Conservation (phyloP, 2,797 vertebrate species). For the Paguma larvata region DNA sequence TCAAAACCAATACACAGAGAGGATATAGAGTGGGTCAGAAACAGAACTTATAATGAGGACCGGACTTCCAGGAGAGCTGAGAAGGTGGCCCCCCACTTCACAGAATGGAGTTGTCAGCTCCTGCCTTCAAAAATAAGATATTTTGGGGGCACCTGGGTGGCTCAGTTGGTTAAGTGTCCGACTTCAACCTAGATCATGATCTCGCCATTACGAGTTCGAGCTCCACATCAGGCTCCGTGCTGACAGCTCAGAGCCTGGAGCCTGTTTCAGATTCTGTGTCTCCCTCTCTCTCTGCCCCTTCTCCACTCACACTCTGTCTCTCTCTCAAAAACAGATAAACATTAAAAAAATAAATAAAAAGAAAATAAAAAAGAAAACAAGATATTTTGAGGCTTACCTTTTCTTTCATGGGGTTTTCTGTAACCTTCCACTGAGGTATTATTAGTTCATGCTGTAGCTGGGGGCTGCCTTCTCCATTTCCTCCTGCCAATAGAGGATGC, state of each 20-base stretch:
- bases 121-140: neutral
- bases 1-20: neutral
- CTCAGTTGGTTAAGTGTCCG: too few species aligned
- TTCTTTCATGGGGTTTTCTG: conserved; percentile 55
- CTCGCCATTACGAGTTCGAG: too few species aligned
- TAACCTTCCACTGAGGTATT: conserved; percentile 83
- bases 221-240: too few species aligned
- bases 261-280: too few species aligned
- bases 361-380: neutral
- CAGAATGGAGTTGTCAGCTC: neutral
- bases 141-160: neutral
- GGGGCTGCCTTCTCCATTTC: conserved; percentile 50
- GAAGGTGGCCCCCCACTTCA: neutral
- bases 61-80: neutral
- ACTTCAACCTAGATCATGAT: too few species aligned
- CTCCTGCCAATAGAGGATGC: conserved; percentile 77
- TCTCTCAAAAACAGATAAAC: too few species aligned
- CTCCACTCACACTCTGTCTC: too few species aligned
- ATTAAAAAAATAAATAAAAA: too few species aligned
- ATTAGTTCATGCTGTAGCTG: conserved; percentile 78
- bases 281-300: too few species aligned
- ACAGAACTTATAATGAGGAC: neutral
- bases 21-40: neutral
- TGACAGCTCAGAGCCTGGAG: too few species aligned
- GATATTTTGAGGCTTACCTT: conserved; percentile 75